These are phyloP conservation scores for Saxidomus purpurata DNA, from an alignment of 1,140 invertebrate genomes.

Conservation along the genomic window DNA sequence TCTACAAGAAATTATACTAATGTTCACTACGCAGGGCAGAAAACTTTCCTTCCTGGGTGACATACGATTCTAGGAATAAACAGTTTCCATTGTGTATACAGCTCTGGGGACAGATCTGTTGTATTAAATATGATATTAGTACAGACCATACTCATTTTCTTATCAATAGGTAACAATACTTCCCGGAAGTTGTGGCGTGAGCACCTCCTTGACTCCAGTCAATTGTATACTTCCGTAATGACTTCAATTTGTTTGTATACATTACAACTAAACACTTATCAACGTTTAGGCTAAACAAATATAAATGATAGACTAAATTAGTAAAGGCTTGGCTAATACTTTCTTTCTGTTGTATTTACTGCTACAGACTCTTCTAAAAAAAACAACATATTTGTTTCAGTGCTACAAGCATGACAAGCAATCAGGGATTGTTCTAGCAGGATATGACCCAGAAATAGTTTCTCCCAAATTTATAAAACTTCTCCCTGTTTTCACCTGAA, in stretches of 20 bases:
- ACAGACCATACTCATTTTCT: background rate
- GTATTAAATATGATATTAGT: background rate
- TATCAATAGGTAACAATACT: background rate
- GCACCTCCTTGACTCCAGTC: background rate
- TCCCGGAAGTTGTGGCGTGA: slow-evolving; percentile 10
- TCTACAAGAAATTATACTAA: background rate
- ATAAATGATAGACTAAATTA: background rate
- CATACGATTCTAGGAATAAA: background rate
- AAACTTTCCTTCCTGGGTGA: too few relatives aligned
- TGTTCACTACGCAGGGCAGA: background rate
- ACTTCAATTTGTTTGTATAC: background rate
- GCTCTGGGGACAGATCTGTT: too few relatives aligned
- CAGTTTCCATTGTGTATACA: background rate
- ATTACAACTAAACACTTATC: background rate
- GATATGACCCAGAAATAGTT: too few relatives aligned
- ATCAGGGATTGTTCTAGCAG: too few relatives aligned
- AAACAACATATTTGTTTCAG: too few relatives aligned
- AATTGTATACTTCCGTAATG: background rate
- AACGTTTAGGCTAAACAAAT: background rate
- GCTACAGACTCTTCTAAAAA: too few relatives aligned
- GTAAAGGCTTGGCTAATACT: background rate
- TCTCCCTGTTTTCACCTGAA: too few relatives aligned
- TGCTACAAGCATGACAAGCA: too few relatives aligned
- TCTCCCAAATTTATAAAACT: too few relatives aligned
- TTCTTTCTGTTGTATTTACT: too few relatives aligned